A percentile compares a stretch with the other conserved stretches of the same genome.
Evolutionary conservation across 2,888 invertebrate genomes (phyloP).

Genomic region (Bellardia pandia): DNA sequence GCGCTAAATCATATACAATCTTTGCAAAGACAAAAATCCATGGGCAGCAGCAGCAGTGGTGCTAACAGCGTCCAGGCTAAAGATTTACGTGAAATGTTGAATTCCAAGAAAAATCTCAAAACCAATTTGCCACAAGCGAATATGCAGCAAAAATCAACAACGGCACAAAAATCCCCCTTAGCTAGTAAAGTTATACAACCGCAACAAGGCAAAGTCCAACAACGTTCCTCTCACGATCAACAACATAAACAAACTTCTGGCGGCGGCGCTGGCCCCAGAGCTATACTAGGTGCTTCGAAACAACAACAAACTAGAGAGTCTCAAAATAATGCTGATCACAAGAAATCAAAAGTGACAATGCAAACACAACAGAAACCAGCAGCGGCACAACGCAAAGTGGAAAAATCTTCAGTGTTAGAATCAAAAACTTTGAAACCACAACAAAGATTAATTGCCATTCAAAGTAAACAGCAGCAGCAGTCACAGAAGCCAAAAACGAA

Average conservation of each 20-base stretch:
- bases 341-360: conserved; percentile 52
- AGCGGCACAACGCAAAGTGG: conserved; percentile 20
- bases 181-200: conserved; percentile 70
- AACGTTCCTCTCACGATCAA: conserved; percentile 42
- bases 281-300: conserved; percentile 66
- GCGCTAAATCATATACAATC: conserved; percentile 66
- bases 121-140: conserved; percentile 46
- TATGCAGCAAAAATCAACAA: conserved; percentile 59
- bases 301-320: conserved; percentile 53
- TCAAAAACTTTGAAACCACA: conserved; percentile 54
- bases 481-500: conserved; percentile 46
- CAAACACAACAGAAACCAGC: conserved; percentile 65
- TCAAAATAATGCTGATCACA: conserved; percentile 49
- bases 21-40: conserved; percentile 67
- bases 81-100: conserved; percentile 74
- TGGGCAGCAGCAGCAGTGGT: conserved; percentile 55
- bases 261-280: conserved; percentile 44
- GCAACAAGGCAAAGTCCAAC: conserved; percentile 46
- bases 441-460: conserved; percentile 60
- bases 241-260: conserved; percentile 54
- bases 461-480: conserved; percentile 64
- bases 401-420: conserved; percentile 62
- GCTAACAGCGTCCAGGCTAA: conserved; percentile 58
- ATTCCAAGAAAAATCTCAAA: conserved; percentile 70
- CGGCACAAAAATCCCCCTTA: conserved; percentile 57